Percentiles rank a stretch among this genome's conserved stretches.
Evolutionary conservation across 1,140 invertebrate genomes (phyloP).

Genomic region (Drosophila mauritiana): DNA sequence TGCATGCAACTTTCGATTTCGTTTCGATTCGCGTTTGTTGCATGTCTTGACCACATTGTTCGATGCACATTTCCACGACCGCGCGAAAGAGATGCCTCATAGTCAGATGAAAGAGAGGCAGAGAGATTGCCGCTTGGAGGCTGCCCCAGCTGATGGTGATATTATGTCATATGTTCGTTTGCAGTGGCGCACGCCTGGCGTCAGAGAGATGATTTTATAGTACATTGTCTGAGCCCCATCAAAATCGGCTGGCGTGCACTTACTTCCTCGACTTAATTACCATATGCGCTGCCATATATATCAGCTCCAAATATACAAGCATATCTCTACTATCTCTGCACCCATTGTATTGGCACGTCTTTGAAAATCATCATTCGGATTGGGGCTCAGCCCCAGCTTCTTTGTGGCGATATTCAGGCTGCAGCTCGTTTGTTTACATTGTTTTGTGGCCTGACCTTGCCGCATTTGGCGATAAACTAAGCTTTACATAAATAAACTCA

Average conservation of each 20-base stretch:
- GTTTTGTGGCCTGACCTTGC: constrained; percentile 65
- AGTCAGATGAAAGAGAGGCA: constrained; percentile 15
- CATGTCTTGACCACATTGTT: constrained; percentile 80
- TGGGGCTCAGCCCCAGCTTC: constrained; percentile 5
- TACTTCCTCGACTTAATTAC: constrained; percentile 79
- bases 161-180: constrained; percentile 67
- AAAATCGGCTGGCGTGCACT: constrained; percentile 59
- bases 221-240: constrained; percentile 63
- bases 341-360: constrained; percentile 12
- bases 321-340: neutral
- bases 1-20: constrained; percentile 80
- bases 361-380: constrained; percentile 41
- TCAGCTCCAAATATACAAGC: neutral
- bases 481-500: constrained; percentile 68
- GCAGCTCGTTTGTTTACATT: constrained; percentile 45
- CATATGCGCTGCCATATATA: constrained; percentile 19
- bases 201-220: constrained; percentile 28
- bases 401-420: constrained; percentile 36
- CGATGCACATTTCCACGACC: constrained; percentile 46
- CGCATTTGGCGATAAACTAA: constrained; percentile 51
- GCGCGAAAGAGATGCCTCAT: constrained; percentile 20
- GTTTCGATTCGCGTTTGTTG: constrained; percentile 78
- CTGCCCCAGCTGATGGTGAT: constrained; percentile 51
- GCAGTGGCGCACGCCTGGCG: constrained; percentile 48
- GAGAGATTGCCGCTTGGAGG: constrained; percentile 26